phyloP scores from a whole-genome alignment of 2,113 vertebrate genomes.

The Caretta caretta region DNA sequence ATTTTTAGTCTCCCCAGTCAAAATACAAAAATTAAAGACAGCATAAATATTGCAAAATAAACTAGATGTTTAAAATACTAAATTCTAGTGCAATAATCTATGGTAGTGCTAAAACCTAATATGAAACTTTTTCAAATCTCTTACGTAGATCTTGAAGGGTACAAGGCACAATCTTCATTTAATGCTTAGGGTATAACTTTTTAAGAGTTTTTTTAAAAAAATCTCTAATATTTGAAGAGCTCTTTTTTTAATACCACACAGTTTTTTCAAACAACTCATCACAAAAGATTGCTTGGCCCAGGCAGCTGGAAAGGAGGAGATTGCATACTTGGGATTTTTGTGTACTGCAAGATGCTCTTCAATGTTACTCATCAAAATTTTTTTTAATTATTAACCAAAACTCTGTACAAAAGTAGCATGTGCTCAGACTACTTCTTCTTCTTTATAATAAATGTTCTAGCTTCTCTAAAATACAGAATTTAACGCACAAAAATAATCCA shows the following conservation, averaged over 20 bases:
- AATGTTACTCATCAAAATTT: not conserved
- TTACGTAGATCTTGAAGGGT: not conserved
- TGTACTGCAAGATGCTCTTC: not conserved
- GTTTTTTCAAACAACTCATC: not conserved
- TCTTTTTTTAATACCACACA: not conserved
- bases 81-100: not conserved
- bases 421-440: not conserved
- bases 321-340: not conserved
- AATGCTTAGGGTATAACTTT: no score
- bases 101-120: not conserved
- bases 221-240: no score
- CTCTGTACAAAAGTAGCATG: not conserved
- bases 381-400: not conserved
- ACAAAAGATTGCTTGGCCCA: not conserved
- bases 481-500: no score
- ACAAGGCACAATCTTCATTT: not conserved
- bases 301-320: not conserved
- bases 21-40: no score
- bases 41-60: not conserved
- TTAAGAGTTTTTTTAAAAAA: no score
- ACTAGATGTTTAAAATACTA: not conserved
- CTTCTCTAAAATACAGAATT: no score
- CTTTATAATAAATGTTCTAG: not conserved
- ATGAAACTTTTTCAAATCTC: no score
- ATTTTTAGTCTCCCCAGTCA: no score